A percentile compares a stretch with the other conserved stretches of the same genome.
phyloP scores from a whole-genome alignment of 2,113 vertebrate genomes.

The Gobio gobio region DNA sequence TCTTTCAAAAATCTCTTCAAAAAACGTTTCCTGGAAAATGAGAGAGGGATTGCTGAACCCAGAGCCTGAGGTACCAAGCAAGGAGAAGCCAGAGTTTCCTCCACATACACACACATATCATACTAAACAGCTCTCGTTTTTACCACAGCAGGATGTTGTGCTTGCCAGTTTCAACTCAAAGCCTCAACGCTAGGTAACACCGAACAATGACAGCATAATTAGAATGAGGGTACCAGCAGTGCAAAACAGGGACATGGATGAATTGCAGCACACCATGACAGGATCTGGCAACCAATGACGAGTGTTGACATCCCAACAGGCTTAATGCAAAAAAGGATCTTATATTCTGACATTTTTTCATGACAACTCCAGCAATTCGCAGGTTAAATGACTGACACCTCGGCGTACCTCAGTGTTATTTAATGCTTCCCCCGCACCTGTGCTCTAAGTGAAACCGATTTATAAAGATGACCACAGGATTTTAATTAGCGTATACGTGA shows the following conservation, averaged over 20 bases:
- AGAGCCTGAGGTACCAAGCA: constrained; percentile 19
- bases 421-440: constrained; percentile 19
- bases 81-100: constrained; percentile 21
- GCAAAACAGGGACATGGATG: constrained; percentile 42
- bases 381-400: constrained; percentile 21
- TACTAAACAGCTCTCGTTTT: not conserved
- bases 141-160: constrained; percentile 6
- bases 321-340: constrained; percentile 3
- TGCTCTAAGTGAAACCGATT: not conserved
- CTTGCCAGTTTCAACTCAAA: constrained; percentile 50
- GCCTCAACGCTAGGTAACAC: constrained; percentile 63
- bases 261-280: constrained; percentile 60
- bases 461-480: constrained; percentile 25
- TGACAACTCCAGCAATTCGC: not conserved
- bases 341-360: not conserved
- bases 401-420: not conserved
- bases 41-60: constrained; percentile 23
- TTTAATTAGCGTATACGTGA: not conserved
- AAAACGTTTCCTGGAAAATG: constrained; percentile 31
- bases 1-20: constrained; percentile 28
- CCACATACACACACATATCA: constrained; percentile 1
- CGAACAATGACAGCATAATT: constrained; percentile 71
- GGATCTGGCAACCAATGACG: constrained; percentile 40
- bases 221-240: constrained; percentile 73
- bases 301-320: constrained; percentile 10